phyloP scores from a whole-genome alignment of 2,113 vertebrate species.

The Pristiophorus japonicus region DNA sequence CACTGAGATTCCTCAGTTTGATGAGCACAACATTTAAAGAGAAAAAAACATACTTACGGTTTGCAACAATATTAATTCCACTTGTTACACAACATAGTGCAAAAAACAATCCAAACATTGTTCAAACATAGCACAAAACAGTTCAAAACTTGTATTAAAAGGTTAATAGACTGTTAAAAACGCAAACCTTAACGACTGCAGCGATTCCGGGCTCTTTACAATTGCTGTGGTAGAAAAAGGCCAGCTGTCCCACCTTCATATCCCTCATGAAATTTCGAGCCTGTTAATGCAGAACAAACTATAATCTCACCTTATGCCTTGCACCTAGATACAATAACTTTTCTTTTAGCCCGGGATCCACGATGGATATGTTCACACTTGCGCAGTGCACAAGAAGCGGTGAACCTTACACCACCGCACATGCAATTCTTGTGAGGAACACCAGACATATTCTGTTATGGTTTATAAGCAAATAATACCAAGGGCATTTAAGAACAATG shows the following conservation, averaged over 20 bases:
- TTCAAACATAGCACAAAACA: neutral
- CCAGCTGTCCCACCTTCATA: conserved; percentile 78
- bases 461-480: neutral
- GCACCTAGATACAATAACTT: neutral
- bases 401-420: neutral
- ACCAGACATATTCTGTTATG: neutral
- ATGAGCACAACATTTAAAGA: neutral
- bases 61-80: neutral
- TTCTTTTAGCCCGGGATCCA: neutral
- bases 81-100: neutral
- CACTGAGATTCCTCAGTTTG: neutral
- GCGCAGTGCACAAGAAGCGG: neutral
- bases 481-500: neutral
- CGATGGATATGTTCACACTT: neutral
- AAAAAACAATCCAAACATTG: neutral
- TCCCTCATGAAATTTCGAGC: conserved; percentile 89
- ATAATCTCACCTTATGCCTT: neutral
- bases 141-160: neutral
- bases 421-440: neutral
- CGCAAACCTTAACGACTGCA: conserved; percentile 74
- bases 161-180: neutral
- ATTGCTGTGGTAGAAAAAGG: conserved; percentile 98
- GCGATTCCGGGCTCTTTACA: conserved; percentile 88
- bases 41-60: neutral
- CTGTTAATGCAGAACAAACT: conserved; percentile 49